These are phyloP conservation scores for Sphyrna mokarran DNA, from an alignment of 2,113 vertebrate genomes.

Conservation along the genomic window DNA sequence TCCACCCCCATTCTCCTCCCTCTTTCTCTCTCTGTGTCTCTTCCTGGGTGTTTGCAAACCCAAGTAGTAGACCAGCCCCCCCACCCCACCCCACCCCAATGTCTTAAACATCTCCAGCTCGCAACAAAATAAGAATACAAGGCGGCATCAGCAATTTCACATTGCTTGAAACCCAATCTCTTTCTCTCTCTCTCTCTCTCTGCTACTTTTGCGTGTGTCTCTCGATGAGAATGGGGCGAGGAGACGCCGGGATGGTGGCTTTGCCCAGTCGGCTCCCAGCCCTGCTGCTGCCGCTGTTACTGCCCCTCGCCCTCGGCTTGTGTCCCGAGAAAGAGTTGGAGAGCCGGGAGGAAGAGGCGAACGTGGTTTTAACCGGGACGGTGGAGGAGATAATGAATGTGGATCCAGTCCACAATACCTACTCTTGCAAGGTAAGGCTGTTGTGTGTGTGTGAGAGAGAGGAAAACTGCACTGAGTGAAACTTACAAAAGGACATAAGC, in stretches of 20 bases:
- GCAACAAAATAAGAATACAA: neutral
- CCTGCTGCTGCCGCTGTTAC: neutral
- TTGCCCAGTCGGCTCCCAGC: no score
- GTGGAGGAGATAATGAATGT: constrained; percentile 94
- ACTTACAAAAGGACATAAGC: neutral
- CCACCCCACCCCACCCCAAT: neutral
- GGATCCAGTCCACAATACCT: constrained; percentile 92
- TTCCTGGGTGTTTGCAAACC: neutral
- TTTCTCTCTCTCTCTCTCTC: no score
- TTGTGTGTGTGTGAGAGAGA: no score
- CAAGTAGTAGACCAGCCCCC: neutral
- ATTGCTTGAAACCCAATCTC: no score
- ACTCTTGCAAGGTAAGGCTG: constrained; percentile 85
- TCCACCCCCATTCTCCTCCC: neutral
- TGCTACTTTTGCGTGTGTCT: neutral
- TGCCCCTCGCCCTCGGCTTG: neutral
- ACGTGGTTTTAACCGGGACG: constrained; percentile 87
- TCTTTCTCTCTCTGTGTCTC: neutral
- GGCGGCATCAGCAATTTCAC: neutral
- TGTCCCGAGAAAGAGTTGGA: constrained; percentile 84
- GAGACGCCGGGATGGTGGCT: neutral
- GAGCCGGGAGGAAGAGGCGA: constrained; percentile 79
- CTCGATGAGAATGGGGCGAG: neutral
- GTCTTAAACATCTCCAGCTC: neutral
- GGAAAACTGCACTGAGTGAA: neutral